phyloP scores from a whole-genome alignment of 2,888 invertebrate species.

The Lepidochitona cinerea region DNA sequence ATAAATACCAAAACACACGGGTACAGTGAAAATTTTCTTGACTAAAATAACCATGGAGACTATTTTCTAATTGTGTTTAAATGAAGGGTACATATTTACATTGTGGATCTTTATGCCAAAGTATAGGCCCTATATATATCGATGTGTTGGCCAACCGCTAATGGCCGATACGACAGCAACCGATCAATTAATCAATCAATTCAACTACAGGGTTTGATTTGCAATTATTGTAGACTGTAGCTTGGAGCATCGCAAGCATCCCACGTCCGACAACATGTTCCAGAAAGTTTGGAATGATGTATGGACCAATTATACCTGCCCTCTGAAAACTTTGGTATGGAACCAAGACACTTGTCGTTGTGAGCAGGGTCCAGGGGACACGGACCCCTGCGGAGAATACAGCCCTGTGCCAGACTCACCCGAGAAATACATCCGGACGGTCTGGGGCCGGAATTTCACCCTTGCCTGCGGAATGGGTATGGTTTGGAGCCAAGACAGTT shows the following conservation, averaged over 20 bases:
- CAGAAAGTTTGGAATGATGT: neutral
- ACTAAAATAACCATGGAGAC: too few relatives aligned
- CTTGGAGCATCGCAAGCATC: neutral
- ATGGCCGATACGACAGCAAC: too few relatives aligned
- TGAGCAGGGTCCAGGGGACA: neutral
- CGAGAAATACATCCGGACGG: neutral
- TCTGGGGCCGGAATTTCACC: neutral
- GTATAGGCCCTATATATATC: too few relatives aligned
- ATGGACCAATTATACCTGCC: neutral
- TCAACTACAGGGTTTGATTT: too few relatives aligned
- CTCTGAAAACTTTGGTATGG: conserved; percentile 36
- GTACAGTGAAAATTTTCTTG: too few relatives aligned
- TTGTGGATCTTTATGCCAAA: too few relatives aligned
- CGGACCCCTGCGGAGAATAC: neutral
- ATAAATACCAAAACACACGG: too few relatives aligned
- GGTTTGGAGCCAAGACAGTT: neutral
- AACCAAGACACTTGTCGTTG: conserved; percentile 40
- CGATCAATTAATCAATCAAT: too few relatives aligned
- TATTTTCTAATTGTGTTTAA: too few relatives aligned
- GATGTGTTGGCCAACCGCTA: too few relatives aligned
- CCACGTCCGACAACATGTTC: conserved; percentile 1
- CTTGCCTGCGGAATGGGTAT: neutral
- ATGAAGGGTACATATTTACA: too few relatives aligned
- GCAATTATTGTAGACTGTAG: neutral
- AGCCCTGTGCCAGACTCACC: neutral